phyloP scores from a whole-genome alignment of 2,113 vertebrate species.

The Scatophagus argus region DNA sequence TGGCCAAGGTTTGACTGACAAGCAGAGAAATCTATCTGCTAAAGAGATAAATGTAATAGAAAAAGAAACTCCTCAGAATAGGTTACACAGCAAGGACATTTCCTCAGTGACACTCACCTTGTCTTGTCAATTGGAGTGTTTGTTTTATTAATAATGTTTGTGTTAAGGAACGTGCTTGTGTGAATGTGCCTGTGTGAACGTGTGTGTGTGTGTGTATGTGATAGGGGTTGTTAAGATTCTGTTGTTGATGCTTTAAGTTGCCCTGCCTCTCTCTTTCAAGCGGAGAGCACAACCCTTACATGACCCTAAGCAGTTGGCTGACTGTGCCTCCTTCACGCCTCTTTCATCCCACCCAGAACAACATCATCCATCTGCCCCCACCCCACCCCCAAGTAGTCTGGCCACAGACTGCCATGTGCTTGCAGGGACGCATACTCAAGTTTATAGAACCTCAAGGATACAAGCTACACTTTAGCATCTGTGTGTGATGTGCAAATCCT shows the following conservation, averaged over 20 bases:
- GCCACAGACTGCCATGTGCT: slow-evolving; percentile 32
- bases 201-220: neutral
- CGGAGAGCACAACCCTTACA: slow-evolving; percentile 72
- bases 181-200: slow-evolving; percentile 32
- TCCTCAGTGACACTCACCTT: slow-evolving; percentile 39
- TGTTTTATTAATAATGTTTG: slow-evolving; percentile 73
- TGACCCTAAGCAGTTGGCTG: slow-evolving; percentile 81
- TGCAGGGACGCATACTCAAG: neutral
- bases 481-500: too few species aligned
- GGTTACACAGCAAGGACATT: slow-evolving; percentile 2
- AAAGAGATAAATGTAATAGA: slow-evolving; percentile 1
- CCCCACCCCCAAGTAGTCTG: neutral
- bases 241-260: slow-evolving; percentile 39
- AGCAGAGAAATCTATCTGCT: too few species aligned
- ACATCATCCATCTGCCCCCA: slow-evolving; percentile 71
- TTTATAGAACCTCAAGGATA: neutral
- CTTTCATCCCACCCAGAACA: slow-evolving; percentile 70
- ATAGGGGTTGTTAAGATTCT: slow-evolving; percentile 38
- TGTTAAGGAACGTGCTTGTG: slow-evolving; percentile 44
- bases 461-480: too few species aligned
- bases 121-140: slow-evolving; percentile 60
- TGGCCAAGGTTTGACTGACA: neutral
- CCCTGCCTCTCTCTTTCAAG: slow-evolving; percentile 61
- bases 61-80: neutral
- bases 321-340: slow-evolving; percentile 72